Base-by-base conservation (phyloP, 2,888 invertebrate species). In the Epinotia brunnichana region DNA sequence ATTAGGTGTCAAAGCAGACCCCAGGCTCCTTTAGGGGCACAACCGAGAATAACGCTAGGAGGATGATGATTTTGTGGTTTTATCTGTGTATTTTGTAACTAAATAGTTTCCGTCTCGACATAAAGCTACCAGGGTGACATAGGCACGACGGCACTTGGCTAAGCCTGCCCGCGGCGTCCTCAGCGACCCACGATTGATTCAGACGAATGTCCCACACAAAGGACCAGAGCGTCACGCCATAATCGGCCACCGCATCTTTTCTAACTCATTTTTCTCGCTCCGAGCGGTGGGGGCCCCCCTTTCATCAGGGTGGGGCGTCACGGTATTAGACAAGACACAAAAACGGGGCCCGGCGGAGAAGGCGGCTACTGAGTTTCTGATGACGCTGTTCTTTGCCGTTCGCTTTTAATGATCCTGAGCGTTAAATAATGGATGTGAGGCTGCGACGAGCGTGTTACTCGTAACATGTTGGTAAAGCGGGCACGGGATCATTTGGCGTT, bases 191-290 rank as follows among this genome's bases (percentile, higher is more conserved):
- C 88, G 91, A 89, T 91, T 91, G 92, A 91, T 91, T 92, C 90
- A 85, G 86, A 88, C 89, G 87, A 89, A 90, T 88, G 89, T 86
- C 84, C 84, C 85, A 80, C 85, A 90, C 90, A 91, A 91, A 91
- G 88, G 88, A 82, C 82, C 84, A 79, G 80, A 82, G 85, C 87
- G 89, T 87, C 89, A 88, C 87, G 89, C 89, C 87, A 91, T 91
- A 91, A 92, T 92, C 92, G 91, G 85, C 83, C 85, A 87, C 88
- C 91, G 90, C 93, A 93, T 93, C 93, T 93, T 92, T 92, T 91
- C 92, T 93, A 92, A 92, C 93, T 93, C 93, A 93, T 93, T 93
- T 93, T 93, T 93, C 93, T 93, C 90, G 90, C 88, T 87, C 80
- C 87, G 86, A 87, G 90, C 83, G 82, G 76, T 76, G 75, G 79